A percentile compares a stretch with the other conserved stretches of the same genome.
Evolutionary conservation across 2,797 vertebrate genomes (phyloP).

Genomic region (Rhinoraja longicauda): DNA sequence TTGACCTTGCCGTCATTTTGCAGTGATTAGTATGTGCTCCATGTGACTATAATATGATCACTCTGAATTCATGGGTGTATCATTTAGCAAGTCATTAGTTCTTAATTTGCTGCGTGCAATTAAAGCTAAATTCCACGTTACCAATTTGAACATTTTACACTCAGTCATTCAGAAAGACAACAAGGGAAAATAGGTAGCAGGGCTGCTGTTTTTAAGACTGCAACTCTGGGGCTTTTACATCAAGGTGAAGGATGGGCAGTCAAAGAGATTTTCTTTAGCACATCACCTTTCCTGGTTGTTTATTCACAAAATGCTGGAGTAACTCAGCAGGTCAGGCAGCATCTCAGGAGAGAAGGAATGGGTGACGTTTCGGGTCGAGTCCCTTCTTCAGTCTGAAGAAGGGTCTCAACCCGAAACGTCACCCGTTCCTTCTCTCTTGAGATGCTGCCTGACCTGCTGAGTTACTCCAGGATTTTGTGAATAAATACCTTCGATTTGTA

Average conservation of each 20-base stretch:
- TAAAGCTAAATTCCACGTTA: neutral
- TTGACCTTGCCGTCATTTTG: neutral
- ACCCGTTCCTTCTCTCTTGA: no score
- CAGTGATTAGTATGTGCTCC: neutral
- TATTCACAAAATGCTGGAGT: no score
- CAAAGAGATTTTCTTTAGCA: neutral
- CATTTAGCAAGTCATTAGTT: neutral
- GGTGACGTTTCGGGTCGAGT: no score
- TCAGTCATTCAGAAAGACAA: neutral
- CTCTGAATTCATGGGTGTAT: neutral
- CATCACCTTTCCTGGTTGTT: neutral
- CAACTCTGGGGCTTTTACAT: neutral
- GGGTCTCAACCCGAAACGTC: no score
- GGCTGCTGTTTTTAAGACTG: neutral
- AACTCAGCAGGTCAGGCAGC: no score
- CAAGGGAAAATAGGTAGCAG: neutral
- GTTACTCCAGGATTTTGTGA: no score
- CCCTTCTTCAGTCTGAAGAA: no score
- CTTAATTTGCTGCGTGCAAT: neutral
- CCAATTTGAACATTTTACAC: neutral
- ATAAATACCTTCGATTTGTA: no score
- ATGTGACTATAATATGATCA: neutral
- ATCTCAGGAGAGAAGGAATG: no score
- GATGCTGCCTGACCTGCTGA: no score
- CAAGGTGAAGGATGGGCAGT: neutral